Percentiles rank a stretch among this genome's conserved stretches.
phyloP scores from a whole-genome alignment of 2,888 invertebrate species.

The Sphinx pinastri region DNA sequence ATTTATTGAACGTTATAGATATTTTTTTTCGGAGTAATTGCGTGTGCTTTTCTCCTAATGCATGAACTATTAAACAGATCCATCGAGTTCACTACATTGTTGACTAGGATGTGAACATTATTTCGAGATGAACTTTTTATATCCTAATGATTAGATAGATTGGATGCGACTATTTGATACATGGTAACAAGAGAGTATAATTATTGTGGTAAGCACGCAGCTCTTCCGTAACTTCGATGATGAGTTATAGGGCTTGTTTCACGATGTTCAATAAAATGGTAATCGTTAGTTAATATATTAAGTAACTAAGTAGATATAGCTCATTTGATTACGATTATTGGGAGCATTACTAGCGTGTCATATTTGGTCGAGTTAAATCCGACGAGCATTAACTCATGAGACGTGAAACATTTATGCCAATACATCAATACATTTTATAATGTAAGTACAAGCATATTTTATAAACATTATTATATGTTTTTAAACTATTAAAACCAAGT shows the following conservation, averaged over 20 bases:
- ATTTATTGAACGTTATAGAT: too few relatives aligned
- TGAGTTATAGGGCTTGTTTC: too few relatives aligned
- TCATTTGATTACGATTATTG: too few relatives aligned
- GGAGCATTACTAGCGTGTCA: too few relatives aligned
- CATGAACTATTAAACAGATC: neutral
- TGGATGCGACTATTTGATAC: neutral
- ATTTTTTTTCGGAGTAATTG: too few relatives aligned
- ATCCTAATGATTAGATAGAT: slow-evolving; percentile 32
- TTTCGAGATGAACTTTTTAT: slow-evolving; percentile 25
- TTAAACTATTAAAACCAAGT: neutral
- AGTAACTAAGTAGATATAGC: too few relatives aligned
- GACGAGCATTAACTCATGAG: too few relatives aligned
- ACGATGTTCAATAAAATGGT: too few relatives aligned
- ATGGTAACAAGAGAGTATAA: slow-evolving; percentile 7
- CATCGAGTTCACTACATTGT: slow-evolving; percentile 11
- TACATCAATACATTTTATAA: neutral
- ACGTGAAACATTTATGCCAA: neutral
- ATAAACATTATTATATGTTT: neutral
- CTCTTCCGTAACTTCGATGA: neutral
- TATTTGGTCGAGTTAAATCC: too few relatives aligned
- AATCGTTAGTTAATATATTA: too few relatives aligned
- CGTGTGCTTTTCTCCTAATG: too few relatives aligned
- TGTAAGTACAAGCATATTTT: slow-evolving; percentile 4
- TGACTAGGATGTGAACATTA: slow-evolving; percentile 21
- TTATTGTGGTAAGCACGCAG: neutral